Percentiles rank a stretch among this genome's conserved stretches.
phyloP scores from a whole-genome alignment of 2,888 invertebrate species.

The Sceliomorpha sp. region DNA sequence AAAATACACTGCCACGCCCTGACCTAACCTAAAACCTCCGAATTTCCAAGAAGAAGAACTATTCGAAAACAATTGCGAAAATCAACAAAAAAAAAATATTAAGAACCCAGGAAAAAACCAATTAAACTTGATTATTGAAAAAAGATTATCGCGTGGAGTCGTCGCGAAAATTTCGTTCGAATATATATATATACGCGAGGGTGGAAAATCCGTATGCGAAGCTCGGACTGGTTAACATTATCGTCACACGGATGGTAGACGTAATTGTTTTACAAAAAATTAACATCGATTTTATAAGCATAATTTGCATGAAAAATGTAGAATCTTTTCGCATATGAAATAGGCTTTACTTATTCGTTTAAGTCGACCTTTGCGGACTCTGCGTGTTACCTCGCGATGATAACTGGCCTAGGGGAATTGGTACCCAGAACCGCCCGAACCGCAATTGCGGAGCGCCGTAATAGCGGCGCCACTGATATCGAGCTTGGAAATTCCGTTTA shows the following conservation, averaged over 20 bases:
- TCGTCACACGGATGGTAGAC: slow-evolving; percentile 60
- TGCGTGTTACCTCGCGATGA: slow-evolving; percentile 38
- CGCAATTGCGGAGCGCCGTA: slow-evolving; percentile 47
- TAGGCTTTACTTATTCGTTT: slow-evolving; percentile 46
- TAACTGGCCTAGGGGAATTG: slow-evolving; percentile 48
- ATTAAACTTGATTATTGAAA: too few relatives aligned
- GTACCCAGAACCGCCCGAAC: slow-evolving; percentile 37
- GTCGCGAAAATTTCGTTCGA: slow-evolving; percentile 1
- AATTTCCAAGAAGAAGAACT: too few relatives aligned
- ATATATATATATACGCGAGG: slow-evolving; percentile 2
- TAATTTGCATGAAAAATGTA: slow-evolving; percentile 33
- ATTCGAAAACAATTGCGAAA: too few relatives aligned
- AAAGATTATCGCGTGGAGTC: too few relatives aligned
- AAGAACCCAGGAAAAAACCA: too few relatives aligned
- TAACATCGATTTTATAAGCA: too few relatives aligned
- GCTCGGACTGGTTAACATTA: slow-evolving; percentile 61
- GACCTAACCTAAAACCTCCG: too few relatives aligned
- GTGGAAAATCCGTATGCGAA: slow-evolving; percentile 37
- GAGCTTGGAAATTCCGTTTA: slow-evolving; percentile 49
- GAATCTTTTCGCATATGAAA: slow-evolving; percentile 28
- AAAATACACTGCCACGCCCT: too few relatives aligned
- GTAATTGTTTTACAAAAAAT: slow-evolving; percentile 62
- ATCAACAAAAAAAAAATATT: too few relatives aligned
- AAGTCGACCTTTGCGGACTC: slow-evolving; percentile 28
- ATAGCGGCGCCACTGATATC: slow-evolving; percentile 35